A percentile compares a stretch with the other conserved stretches of the same genome.
These are phyloP conservation scores for Carassius carassius DNA, from an alignment of 2,113 vertebrate genomes.

Conservation along the genomic window DNA sequence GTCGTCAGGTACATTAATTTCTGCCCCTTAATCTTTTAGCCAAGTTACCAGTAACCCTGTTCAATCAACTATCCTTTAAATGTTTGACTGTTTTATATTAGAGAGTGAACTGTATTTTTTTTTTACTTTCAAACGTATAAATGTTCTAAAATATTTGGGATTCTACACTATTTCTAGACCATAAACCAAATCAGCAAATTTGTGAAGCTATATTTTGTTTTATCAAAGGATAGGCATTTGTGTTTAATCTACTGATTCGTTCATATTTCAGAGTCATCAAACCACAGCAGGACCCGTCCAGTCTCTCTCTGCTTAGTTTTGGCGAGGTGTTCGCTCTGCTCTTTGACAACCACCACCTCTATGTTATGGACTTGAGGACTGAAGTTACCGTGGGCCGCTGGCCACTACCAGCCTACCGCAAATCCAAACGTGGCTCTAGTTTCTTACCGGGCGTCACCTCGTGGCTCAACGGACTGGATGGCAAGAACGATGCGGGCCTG, in stretches of 20 bases:
- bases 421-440: conserved; percentile 96
- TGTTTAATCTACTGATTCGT: background rate
- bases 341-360: conserved; percentile 94
- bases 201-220: background rate
- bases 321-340: conserved; percentile 95
- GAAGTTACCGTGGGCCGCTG: conserved; percentile 92
- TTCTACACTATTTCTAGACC: background rate
- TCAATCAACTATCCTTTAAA: background rate
- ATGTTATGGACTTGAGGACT: conserved; percentile 97
- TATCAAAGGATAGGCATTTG: background rate
- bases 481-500: conserved; percentile 90
- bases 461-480: conserved; percentile 94
- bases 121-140: background rate
- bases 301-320: conserved; percentile 91
- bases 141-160: background rate
- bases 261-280: conserved; percentile 88
- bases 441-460: conserved; percentile 93
- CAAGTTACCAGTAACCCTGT: background rate
- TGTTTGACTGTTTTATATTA: too few species aligned
- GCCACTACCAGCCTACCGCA: conserved; percentile 95
- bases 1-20: conserved; percentile 84
- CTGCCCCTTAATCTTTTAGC: background rate
- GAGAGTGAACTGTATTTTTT: too few species aligned
- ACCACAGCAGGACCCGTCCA: conserved; percentile 83
- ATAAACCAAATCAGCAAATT: background rate